A percentile compares a stretch with the other conserved stretches of the same genome.
Conservation (phyloP, 2,888 invertebrate genomes). For the Notodonta ziczac region DNA sequence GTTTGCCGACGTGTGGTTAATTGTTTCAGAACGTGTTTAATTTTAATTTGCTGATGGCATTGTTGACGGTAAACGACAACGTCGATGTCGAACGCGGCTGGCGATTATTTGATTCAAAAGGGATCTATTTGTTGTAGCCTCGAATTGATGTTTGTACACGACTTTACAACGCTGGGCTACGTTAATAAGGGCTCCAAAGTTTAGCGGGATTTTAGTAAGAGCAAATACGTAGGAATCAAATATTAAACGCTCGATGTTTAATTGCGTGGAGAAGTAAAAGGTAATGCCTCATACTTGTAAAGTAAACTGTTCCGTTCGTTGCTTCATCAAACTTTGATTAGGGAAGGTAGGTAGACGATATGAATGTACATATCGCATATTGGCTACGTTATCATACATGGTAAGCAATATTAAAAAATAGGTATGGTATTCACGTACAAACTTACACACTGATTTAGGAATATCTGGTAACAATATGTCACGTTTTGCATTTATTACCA, state of each 20-base stretch:
- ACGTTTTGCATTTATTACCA: no score
- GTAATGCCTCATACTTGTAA: no score
- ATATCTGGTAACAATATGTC: no score
- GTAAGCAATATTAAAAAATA: no score
- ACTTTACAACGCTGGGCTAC: neutral
- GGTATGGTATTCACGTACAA: no score
- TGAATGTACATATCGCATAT: no score
- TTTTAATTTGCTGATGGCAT: constrained; percentile 38
- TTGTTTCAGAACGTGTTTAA: constrained; percentile 43
- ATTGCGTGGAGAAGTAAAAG: neutral
- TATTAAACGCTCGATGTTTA: neutral
- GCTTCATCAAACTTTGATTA: no score
- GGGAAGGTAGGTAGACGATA: no score
- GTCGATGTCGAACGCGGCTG: constrained; percentile 24
- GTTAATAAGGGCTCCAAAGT: neutral
- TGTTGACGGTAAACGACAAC: constrained; percentile 38
- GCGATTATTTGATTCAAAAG: constrained; percentile 33
- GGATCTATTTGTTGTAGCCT: constrained; percentile 16
- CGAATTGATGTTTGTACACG: neutral
- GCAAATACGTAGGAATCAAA: neutral
- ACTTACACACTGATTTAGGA: no score
- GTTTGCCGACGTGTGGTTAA: constrained; percentile 40
- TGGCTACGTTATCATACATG: no score
- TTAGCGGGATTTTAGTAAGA: neutral
- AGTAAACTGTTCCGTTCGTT: no score